These are phyloP conservation scores for Eupithecia inturbata DNA, from an alignment of 2,888 invertebrate species.

Conservation along the genomic window DNA sequence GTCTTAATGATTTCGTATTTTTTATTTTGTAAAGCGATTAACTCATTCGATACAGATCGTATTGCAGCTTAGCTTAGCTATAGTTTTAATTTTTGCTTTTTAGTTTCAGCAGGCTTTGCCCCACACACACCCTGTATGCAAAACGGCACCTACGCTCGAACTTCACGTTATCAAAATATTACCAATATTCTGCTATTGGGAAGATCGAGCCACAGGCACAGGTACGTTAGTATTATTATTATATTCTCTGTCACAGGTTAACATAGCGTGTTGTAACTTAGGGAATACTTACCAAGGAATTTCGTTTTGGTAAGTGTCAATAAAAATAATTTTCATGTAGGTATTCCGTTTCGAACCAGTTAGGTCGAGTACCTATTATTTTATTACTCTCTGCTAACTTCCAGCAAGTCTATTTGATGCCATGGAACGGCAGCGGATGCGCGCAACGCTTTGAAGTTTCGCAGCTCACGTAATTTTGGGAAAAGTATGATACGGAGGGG, in stretches of 20 bases:
- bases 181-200: neutral
- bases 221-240: neutral
- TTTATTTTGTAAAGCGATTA: too few species aligned
- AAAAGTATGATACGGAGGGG: constrained; percentile 69
- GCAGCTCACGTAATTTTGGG: constrained; percentile 57
- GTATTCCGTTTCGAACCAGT: neutral
- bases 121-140: too few species aligned
- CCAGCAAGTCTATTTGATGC: neutral
- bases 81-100: too few species aligned
- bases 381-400: neutral
- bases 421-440: neutral
- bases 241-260: neutral
- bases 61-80: too few species aligned
- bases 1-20: too few species aligned
- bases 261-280: neutral
- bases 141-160: neutral
- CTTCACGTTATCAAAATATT: neutral
- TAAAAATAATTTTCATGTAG: neutral
- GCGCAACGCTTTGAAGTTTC: neutral
- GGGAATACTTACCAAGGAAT: neutral
- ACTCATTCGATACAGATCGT: too few species aligned
- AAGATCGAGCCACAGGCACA: neutral
- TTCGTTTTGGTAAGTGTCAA: neutral
- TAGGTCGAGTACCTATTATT: neutral
- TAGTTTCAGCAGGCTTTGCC: too few species aligned